These are phyloP conservation scores for Notolabrus celidotus DNA, from an alignment of 2,797 vertebrate genomes.

Conservation along the genomic window DNA sequence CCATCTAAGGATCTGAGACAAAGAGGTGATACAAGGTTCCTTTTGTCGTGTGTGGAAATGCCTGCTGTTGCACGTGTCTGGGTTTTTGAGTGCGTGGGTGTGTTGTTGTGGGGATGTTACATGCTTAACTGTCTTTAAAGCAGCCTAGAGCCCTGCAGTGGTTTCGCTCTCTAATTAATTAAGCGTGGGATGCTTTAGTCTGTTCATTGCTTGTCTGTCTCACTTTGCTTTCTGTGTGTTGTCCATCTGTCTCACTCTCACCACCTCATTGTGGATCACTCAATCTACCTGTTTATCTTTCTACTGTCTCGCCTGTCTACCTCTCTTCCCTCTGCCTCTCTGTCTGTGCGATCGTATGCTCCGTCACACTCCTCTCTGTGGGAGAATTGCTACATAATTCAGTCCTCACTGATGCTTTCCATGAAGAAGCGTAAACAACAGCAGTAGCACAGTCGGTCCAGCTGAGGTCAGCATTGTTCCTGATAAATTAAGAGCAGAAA, in stretches of 20 bases:
- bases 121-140: conserved; percentile 57
- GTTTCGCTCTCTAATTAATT: conserved; percentile 74
- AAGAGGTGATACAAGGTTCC: conserved; percentile 46
- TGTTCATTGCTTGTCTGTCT: conserved; percentile 54
- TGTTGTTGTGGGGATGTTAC: conserved; percentile 48
- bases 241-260: conserved; percentile 41
- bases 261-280: conserved; percentile 3
- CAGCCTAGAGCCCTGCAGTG: conserved; percentile 51
- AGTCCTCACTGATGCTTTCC: conserved; percentile 48
- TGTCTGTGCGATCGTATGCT: conserved; percentile 26
- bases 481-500: conserved; percentile 60
- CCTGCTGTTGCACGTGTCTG: conserved; percentile 37
- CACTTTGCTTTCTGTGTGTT: conserved; percentile 36
- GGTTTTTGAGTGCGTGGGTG: conserved; percentile 45
- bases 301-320: conserved; percentile 4
- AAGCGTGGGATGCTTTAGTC: conserved; percentile 63
- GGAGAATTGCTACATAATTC: conserved; percentile 61
- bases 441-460: conserved; percentile 72
- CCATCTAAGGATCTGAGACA: conserved; percentile 42
- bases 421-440: conserved; percentile 60
- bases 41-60: conserved; percentile 28
- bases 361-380: conserved; percentile 38
- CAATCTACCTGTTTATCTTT: conserved; percentile 12
- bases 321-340: background rate
- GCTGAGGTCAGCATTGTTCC: conserved; percentile 82